These are phyloP conservation scores for Calephelis nemesis DNA, from an alignment of 1,140 invertebrate species.

Conservation along the genomic window DNA sequence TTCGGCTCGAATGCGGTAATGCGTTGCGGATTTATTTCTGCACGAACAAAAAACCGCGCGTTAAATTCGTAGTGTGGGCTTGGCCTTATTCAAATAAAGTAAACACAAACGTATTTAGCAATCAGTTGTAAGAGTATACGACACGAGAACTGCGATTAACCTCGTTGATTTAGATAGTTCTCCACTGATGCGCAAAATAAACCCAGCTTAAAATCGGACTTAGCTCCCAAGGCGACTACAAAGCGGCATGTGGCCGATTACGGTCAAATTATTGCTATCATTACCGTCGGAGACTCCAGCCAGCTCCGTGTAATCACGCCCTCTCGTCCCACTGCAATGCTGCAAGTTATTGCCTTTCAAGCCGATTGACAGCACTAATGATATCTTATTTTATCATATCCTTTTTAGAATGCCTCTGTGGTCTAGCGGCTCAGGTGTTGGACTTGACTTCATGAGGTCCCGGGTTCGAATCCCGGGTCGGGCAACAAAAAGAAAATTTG, in stretches of 20 bases:
- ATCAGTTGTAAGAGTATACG: conserved; percentile 20
- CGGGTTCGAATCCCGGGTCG: too few species aligned
- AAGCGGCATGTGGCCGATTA: conserved; percentile 67
- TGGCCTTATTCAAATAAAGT: too few species aligned
- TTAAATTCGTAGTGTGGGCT: too few species aligned
- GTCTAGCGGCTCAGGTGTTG: too few species aligned
- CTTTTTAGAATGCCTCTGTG: too few species aligned
- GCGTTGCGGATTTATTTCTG: too few species aligned
- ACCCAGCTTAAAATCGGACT: conserved; percentile 64
- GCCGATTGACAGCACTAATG: conserved; percentile 20
- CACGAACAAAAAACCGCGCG: too few species aligned
- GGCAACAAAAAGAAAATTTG: too few species aligned
- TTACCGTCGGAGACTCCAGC: conserved; percentile 55
- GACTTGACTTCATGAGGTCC: too few species aligned
- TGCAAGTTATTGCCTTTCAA: conserved; percentile 43
- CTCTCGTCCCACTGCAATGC: conserved; percentile 42
- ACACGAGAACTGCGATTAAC: conserved; percentile 48
- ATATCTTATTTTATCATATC: not conserved
- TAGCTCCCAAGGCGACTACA: conserved; percentile 67
- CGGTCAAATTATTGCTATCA: conserved; percentile 73
- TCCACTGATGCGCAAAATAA: conserved; percentile 68
- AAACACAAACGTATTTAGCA: not conserved
- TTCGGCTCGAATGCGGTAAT: too few species aligned
- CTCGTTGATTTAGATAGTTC: conserved; percentile 63
- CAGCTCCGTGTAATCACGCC: conserved; percentile 55